Base-by-base conservation (phyloP, 2,888 invertebrate genomes). In the Diaphora mendica region DNA sequence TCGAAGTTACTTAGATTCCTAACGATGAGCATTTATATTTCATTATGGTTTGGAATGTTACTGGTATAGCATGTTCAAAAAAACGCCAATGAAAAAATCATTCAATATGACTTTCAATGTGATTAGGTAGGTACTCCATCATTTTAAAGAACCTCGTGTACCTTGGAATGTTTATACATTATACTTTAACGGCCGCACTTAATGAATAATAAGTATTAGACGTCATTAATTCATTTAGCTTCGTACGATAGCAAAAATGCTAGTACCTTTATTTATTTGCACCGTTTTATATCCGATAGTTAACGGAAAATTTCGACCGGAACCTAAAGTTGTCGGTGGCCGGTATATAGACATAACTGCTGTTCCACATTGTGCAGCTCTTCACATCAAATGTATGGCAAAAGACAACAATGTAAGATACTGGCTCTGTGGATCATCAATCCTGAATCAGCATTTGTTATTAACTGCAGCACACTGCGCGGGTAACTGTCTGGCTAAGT, bases 401-500 rank as follows among this genome's bases (percentile, higher is more conserved):
- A 33, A 59, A 0, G 3, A 7, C 2, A 0, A 5, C 0, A 59
- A 33, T 13, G 1, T 2, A 0, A 9, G 3, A 0, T 26, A 30
- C 13, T 85, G 81, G 76, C 72, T 80, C 0, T 91, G 91, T 48
- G 90, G 90, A 0, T 77, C 85, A 0, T 91, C 91, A 0, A 84
- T 91, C 5, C 2, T 91, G 0, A 91, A 88, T 64, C 85, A 87
- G 48, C 33, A 15, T 0, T 70, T 90, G 8, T 23, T 88, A 0
- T 30, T 91, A 1, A 87, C 91, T 0, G 91, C 90, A 0, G 90
- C 85, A 0, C 91, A 91, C 70, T 91, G 89, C 48, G 0, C 86
- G 2, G 23, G 55, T 13, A 51, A 20, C 2, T 87, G 85, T 70
- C 0, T 0, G 0, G 0, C 8, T 7, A 20, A 33, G 0, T 68